These are phyloP conservation scores for Troglohyphantes excavatus DNA, from an alignment of 2,888 invertebrate genomes.

Conservation along the genomic window DNA sequence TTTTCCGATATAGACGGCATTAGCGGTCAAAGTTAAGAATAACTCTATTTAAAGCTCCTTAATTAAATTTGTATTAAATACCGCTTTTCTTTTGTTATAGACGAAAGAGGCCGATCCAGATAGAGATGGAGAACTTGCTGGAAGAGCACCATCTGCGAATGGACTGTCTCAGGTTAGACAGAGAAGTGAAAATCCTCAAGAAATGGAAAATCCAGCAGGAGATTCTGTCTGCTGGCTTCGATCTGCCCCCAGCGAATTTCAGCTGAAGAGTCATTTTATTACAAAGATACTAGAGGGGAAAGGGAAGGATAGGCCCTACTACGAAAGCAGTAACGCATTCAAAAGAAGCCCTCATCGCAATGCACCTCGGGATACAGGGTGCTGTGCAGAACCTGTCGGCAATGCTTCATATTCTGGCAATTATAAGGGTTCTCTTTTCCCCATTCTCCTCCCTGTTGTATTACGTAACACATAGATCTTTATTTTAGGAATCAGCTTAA, in stretches of 20 bases:
- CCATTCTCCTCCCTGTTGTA: too few species aligned
- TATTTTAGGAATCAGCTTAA: neutral
- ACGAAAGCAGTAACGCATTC: neutral
- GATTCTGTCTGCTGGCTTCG: neutral
- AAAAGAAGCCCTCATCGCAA: neutral
- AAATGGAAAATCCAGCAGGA: conserved; percentile 25
- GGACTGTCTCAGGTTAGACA: conserved; percentile 30
- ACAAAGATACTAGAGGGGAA: too few species aligned
- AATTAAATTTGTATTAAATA: too few species aligned
- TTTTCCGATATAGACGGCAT: too few species aligned
- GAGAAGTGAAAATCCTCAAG: conserved; percentile 22
- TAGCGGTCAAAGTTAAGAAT: too few species aligned
- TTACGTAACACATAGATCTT: too few species aligned
- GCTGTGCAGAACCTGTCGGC: too few species aligned
- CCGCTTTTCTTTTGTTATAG: neutral
- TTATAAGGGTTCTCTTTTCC: too few species aligned
- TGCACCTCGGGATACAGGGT: too few species aligned
- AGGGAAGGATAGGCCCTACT: neutral
- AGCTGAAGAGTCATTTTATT: neutral
- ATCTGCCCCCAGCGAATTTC: neutral
- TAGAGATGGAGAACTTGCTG: neutral
- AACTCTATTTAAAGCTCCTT: too few species aligned
- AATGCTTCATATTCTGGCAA: too few species aligned
- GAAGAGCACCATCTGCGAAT: conserved; percentile 6
- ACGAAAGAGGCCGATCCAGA: neutral